Base-by-base conservation (phyloP, 1,140 invertebrate species). In the Lasioglossum baleicum region DNA sequence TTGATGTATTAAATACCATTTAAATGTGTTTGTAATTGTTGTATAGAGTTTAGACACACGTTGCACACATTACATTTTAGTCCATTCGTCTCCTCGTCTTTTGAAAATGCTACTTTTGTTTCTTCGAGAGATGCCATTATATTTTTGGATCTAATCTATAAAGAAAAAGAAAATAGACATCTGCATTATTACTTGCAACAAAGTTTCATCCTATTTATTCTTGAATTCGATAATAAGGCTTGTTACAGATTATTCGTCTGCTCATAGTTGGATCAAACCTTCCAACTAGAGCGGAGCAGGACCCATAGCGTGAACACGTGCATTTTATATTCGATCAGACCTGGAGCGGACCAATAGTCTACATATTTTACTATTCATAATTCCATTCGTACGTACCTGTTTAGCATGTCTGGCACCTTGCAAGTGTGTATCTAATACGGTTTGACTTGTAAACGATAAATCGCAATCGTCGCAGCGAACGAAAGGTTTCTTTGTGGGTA, bases 341-440 rank as follows among this genome's bases (percentile, higher is more conserved):
- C 35, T 35, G 2, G 35, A 35, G 35, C 35, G 2, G 5, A 2
- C 35, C 35, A 2, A 35, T 35, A 3, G 35, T 35, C 35, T 35
- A 13, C 17, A 10, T 4, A 60, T 60, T 48, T 44, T 61, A 4
- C 1, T 7, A 15, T 40, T 26, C 0, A 56, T 40, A 40, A 7
- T 13, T 63, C 61, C 26, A 61, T 22, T 26, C 22, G 13, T 63
- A 66, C 77, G 77, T 81, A 94, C 92, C 90, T 94, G 94, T 89
- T 94, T 94, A 7, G 94, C 93, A 89, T 94, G 94, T 53, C 93
- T 90, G 67, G 92, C 90, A 35, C 94, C 94, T 88, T 92, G 91
- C 60, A 94, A 88, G 87, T 94, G 94, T 72, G 93, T 93, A 73
- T 94, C 92, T 73, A 93, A 89, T 31, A 94, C 93, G 31, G 91